Evolutionary conservation across 2,113 vertebrate species (phyloP).

Genomic region (Macrotus californicus): DNA sequence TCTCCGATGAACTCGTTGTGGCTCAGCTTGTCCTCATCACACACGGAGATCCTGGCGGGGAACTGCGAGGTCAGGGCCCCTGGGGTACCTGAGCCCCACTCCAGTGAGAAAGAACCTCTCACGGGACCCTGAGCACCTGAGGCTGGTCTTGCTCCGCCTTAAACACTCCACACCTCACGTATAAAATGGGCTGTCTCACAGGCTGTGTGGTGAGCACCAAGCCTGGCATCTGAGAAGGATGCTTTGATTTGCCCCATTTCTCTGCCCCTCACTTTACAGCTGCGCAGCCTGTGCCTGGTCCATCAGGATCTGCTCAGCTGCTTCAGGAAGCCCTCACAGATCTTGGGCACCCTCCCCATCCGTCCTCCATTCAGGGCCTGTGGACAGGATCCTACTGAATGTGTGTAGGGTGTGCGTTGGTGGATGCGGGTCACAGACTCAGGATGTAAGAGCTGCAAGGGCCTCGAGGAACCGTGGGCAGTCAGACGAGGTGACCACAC

Average conservation of each 20-base stretch:
- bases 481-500: not conserved
- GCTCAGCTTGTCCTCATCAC: conserved; percentile 91
- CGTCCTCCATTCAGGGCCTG: not conserved
- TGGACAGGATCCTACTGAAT: not conserved
- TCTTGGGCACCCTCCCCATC: not conserved
- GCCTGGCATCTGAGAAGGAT: not conserved
- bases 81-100: not conserved
- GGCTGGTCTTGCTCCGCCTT: not conserved
- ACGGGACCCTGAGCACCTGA: not conserved
- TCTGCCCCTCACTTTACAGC: not conserved
- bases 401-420: too few relatives aligned
- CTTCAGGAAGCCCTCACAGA: not conserved
- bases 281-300: not conserved
- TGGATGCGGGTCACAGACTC: not conserved
- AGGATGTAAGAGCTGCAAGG: not conserved
- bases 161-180: not conserved
- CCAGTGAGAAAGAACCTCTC: not conserved
- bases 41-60: conserved; percentile 85
- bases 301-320: not conserved
- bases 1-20: conserved; percentile 92
- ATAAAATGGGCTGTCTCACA: not conserved
- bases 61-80: conserved; percentile 39
- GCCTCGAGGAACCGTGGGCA: not conserved
- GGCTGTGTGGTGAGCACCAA: not conserved
- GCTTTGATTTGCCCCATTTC: not conserved